Conservation (phyloP, 2,888 invertebrate species). For the Petrolisthes cinctipes region DNA sequence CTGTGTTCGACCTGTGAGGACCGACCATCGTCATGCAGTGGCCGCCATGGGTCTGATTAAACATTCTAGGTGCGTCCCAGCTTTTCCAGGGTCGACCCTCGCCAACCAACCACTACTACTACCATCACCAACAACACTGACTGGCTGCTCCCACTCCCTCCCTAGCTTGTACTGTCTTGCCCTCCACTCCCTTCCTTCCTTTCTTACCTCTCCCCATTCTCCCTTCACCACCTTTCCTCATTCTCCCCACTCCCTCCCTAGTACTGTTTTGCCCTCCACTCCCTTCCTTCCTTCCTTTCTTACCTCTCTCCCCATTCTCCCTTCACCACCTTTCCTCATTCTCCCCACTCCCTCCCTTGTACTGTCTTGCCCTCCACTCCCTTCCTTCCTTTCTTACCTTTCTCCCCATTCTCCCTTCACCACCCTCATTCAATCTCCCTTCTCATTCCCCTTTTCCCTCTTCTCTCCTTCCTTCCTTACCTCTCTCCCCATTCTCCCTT, state of each 20-base stretch:
- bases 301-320: no score
- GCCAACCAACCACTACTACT: not conserved
- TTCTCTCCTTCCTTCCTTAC: not conserved
- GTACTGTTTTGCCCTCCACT: no score
- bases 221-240: not conserved
- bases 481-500: not conserved
- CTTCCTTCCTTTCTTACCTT: not conserved
- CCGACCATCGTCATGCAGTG: not conserved
- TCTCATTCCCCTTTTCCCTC: not conserved
- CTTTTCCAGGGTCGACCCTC: not conserved
- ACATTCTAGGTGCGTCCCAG: not conserved
- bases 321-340: no score
- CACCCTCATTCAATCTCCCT: not conserved
- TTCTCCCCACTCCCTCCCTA: no score
- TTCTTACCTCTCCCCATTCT: not conserved
- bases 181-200: not conserved
- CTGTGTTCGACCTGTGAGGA: not conserved
- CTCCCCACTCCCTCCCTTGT: no score
- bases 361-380: not conserved
- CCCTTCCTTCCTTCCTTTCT: no score
- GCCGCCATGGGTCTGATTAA: not conserved
- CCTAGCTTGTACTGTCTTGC: not conserved
- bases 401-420: not conserved
- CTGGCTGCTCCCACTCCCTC: not conserved
- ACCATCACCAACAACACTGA: not conserved